These are phyloP conservation scores for Andrena camellia DNA, from an alignment of 2,888 invertebrate species.

Conservation along the genomic window DNA sequence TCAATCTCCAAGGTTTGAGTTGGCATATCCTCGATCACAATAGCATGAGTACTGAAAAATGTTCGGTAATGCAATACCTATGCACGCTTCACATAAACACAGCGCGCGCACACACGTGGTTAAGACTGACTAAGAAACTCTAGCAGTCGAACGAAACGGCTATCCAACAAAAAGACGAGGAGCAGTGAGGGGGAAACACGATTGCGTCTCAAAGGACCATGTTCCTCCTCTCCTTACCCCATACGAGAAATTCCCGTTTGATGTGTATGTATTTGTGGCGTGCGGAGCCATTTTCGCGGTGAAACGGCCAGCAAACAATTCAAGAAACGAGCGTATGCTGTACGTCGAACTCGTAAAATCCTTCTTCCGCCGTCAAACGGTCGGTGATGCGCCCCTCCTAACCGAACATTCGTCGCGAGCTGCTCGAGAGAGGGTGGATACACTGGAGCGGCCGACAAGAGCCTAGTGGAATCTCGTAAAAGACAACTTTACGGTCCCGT, in stretches of 20 bases:
- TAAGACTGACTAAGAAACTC: no score
- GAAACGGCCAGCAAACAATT: constrained; percentile 5
- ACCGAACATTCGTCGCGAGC: background rate
- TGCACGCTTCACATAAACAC: no score
- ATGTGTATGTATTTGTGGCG: background rate
- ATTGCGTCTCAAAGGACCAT: background rate
- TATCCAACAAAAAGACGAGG: background rate
- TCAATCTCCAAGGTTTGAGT: no score
- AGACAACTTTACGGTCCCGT: constrained; percentile 2
- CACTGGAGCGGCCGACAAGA: constrained; percentile 5
- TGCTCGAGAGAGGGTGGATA: background rate
- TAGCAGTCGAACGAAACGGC: no score
- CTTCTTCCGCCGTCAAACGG: background rate
- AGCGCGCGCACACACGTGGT: no score
- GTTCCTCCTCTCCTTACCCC: background rate
- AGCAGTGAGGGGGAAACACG: background rate
- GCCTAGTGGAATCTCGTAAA: background rate
- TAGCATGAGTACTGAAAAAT: no score
- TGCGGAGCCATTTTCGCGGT: background rate
- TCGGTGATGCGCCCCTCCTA: background rate
- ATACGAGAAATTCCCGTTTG: background rate
- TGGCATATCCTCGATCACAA: no score
- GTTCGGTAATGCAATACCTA: no score
- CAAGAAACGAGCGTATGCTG: background rate
- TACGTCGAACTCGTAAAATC: constrained; percentile 2